phyloP scores from a whole-genome alignment of 2,113 vertebrate genomes.

The Gymnorhina tibicen region DNA sequence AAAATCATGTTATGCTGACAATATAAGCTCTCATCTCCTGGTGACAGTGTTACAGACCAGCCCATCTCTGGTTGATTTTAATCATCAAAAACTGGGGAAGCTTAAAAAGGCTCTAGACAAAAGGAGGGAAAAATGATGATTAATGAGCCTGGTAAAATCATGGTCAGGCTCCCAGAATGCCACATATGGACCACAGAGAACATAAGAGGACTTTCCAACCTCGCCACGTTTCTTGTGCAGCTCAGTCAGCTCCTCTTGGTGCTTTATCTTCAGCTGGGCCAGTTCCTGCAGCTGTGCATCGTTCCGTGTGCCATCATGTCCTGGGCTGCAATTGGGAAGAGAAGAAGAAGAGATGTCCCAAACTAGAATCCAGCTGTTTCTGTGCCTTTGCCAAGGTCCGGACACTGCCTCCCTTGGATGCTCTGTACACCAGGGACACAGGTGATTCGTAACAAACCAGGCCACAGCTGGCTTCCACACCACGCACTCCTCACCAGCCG shows the following conservation, averaged over 20 bases:
- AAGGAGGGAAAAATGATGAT: not conserved
- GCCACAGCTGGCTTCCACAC: not conserved
- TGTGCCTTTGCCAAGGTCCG: not conserved
- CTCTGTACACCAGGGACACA: not conserved
- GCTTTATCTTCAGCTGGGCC: slow-evolving; percentile 89
- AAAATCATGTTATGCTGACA: not conserved
- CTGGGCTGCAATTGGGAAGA: slow-evolving; percentile 69
- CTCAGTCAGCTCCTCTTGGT: slow-evolving; percentile 95
- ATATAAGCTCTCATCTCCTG: not conserved
- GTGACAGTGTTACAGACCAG: not conserved
- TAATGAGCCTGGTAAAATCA: not conserved
- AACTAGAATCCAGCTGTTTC: not conserved
- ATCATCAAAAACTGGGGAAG: not conserved
- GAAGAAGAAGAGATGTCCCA: not conserved
- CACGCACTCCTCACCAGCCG: not conserved
- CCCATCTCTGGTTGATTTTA: not conserved
- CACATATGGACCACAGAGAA: not conserved
- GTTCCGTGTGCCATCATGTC: slow-evolving; percentile 75
- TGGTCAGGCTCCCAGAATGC: not conserved
- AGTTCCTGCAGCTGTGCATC: slow-evolving; percentile 89
- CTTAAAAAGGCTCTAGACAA: not conserved
- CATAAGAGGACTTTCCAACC: slow-evolving; percentile 63
- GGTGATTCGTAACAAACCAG: not conserved
- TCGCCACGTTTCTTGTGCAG: slow-evolving; percentile 97
- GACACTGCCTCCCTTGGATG: not conserved